phyloP scores from a whole-genome alignment of 2,888 invertebrate species.

The Cryptophagus acutangulus region DNA sequence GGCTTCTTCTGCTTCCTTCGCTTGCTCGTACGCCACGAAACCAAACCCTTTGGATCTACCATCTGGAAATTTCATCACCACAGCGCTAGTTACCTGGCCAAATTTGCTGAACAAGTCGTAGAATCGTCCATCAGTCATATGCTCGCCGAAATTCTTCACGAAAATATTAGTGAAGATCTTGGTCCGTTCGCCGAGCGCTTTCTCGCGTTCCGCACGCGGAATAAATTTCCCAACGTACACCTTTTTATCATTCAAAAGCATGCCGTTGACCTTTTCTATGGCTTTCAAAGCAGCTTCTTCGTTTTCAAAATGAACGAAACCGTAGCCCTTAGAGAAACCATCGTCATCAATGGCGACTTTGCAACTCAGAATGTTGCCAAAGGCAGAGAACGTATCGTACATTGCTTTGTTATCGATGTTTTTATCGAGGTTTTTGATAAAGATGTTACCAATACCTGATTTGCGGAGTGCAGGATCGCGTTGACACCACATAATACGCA shows the following conservation, averaged over 20 bases:
- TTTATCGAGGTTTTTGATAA: slow-evolving; percentile 98
- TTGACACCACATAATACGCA: slow-evolving; percentile 99
- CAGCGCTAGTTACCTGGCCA: slow-evolving; percentile 86
- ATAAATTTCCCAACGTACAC: slow-evolving; percentile 98
- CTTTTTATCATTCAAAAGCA: slow-evolving; percentile 98
- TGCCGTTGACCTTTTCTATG: slow-evolving; percentile 96
- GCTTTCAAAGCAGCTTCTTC: slow-evolving; percentile 96
- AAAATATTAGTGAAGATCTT: slow-evolving; percentile 96
- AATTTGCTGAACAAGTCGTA: slow-evolving; percentile 86
- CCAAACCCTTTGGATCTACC: slow-evolving; percentile 98
- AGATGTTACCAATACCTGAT: slow-evolving; percentile 98
- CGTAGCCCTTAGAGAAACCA: slow-evolving; percentile 92
- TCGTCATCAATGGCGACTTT: slow-evolving; percentile 96
- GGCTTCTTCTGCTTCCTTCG: slow-evolving; percentile 91
- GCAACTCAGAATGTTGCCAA: slow-evolving; percentile 97
- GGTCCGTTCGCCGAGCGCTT: slow-evolving; percentile 92
- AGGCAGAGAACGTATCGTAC: slow-evolving; percentile 98
- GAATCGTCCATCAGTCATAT: slow-evolving; percentile 82
- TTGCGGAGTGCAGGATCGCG: slow-evolving; percentile 96
- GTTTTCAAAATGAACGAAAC: slow-evolving; percentile 96
- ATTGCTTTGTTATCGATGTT: slow-evolving; percentile 98
- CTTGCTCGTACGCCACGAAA: slow-evolving; percentile 95
- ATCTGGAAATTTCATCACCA: slow-evolving; percentile 86
- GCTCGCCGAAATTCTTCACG: slow-evolving; percentile 96
- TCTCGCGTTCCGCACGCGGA: slow-evolving; percentile 93